Base-by-base conservation (phyloP, 2,797 vertebrate genomes). In the Borostomias antarcticus region DNA sequence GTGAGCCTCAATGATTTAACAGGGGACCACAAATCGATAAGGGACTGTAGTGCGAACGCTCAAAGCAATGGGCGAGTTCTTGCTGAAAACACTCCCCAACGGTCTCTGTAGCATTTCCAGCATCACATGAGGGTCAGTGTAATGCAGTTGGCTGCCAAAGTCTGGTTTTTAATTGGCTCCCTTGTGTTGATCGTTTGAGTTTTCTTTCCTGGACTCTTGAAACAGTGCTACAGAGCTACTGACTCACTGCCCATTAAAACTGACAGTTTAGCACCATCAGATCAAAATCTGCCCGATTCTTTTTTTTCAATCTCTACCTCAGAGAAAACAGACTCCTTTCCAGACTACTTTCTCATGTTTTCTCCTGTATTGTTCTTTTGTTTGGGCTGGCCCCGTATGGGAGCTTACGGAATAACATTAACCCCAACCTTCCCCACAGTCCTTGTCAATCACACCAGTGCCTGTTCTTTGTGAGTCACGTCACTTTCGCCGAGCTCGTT, bases 161-260 rank as follows among this genome's bases (percentile, higher is more conserved):
- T 80, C 75, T 79, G 73, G 2, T 77, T 85, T 91, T 89, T 92
- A 92, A 92, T 92, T 92, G 89, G 91, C 83, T 91, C 90, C 92
- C 85, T 80, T 89, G 90, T 90, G 90, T 77, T 90, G 87, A 89
- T 89, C 83, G 86, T 85, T 78, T 88, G 82, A 86, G 81, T 86
- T 78, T 78, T 88, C 82, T 87, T 79, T 83, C 76, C 79, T 76
- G 78, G 78, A 84, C 72, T 86, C 74, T 83, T 80, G 81, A 82
- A 86, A 84, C 80, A 74, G 83, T 75, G 73, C 67, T 68, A 19
- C 83, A 74, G 83, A 75, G 73, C 67, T 68, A 19, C 83, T 60
- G 82, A 78, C 69, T 79, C 9, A 53, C 88, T 79, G 83, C 85
- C 86, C 84, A 91, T 92, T 93, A 91, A 86, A 83, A 81, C 86